Base-by-base conservation (phyloP, 2,113 vertebrate species). In the Chaenocephalus aceratus region DNA sequence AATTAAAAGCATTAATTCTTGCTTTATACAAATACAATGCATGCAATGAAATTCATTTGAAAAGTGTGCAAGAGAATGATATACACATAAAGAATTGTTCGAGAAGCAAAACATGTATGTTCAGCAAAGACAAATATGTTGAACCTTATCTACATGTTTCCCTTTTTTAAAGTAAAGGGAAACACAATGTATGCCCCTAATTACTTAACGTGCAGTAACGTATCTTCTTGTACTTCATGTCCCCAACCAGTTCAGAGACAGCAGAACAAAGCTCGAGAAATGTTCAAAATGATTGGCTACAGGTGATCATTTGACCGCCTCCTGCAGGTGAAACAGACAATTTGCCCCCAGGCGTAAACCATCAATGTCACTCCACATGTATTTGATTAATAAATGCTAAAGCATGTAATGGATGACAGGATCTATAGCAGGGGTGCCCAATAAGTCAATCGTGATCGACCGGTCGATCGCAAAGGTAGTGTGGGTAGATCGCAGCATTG, bases 291-390 rank as follows among this genome's bases (percentile, higher is more conserved):
- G 9, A 83, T 65, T 80, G 75, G 79, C 78, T 69, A 21, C 21
- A 21, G 21, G 21, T 8, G 54, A 52, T 80, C 89, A 88, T 48
- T 72, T 86, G 83, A 67, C 62, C 4, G 14, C 23, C 12, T 64
- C 61, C 41, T 4, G 15, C 21, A 49, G 62, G 45, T 65, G 21
- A 49, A 16, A 15, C 13, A 16, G 45, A 64, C n/a, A 30, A 12
- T 57, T 10, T 41, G 21, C 1, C 36, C 15, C 2, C n/a, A 30
- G 66, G 41, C 67, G 67, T 2, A 11, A 4, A 3, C n/a, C 0
- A 1, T 75, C 60, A 75, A 34, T 36, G 48, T 65, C 60, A 14
- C 12, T 34, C 5, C 6, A 3, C 16, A 10, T 44, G 44, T 30
- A 30, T 11, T 30, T 58, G 21, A 0, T 53, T 4, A n/a, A 5